Percentiles rank a stretch among this genome's conserved stretches.
Evolutionary conservation across 2,113 vertebrate species (phyloP).

Genomic region (Trichomycterus rosablanca): DNA sequence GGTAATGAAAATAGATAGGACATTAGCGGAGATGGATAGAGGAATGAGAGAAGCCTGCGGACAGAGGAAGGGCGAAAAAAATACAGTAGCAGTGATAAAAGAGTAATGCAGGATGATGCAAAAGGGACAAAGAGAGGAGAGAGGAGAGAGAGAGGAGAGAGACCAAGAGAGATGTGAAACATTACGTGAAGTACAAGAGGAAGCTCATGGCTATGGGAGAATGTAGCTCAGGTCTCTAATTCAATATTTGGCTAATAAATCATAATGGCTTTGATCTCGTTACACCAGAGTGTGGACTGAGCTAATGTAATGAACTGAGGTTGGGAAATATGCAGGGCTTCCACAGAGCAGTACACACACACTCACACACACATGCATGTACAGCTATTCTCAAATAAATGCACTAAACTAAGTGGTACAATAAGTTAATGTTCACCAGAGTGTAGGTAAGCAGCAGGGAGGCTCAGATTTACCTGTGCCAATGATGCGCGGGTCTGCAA

Average conservation of each 20-base stretch:
- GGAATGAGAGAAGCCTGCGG: neutral
- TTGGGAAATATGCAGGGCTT: conserved; percentile 1
- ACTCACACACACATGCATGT: neutral
- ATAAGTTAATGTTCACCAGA: too few relatives aligned
- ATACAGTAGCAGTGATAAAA: too few relatives aligned
- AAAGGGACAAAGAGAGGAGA: neutral
- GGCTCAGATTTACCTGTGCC: conserved; percentile 76
- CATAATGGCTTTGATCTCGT: conserved; percentile 16
- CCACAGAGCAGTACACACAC: neutral
- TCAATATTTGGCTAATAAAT: conserved; percentile 30
- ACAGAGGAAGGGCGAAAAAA: too few relatives aligned
- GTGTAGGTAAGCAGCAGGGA: too few relatives aligned
- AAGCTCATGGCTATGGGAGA: neutral
- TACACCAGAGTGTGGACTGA: conserved; percentile 12
- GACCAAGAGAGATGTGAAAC: neutral
- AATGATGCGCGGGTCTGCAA: conserved; percentile 88
- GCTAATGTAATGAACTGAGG: conserved; percentile 14
- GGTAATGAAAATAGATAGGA: conserved; percentile 33
- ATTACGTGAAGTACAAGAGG: conserved; percentile 17
- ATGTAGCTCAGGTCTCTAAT: conserved; percentile 21
- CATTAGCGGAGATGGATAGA: conserved; percentile 29
- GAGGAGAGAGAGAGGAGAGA: neutral
- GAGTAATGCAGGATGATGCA: too few relatives aligned
- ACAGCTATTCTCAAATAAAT: neutral
- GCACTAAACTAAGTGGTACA: neutral